phyloP scores from a whole-genome alignment of 2,113 vertebrate species.

The Sebastes schlegelii region DNA sequence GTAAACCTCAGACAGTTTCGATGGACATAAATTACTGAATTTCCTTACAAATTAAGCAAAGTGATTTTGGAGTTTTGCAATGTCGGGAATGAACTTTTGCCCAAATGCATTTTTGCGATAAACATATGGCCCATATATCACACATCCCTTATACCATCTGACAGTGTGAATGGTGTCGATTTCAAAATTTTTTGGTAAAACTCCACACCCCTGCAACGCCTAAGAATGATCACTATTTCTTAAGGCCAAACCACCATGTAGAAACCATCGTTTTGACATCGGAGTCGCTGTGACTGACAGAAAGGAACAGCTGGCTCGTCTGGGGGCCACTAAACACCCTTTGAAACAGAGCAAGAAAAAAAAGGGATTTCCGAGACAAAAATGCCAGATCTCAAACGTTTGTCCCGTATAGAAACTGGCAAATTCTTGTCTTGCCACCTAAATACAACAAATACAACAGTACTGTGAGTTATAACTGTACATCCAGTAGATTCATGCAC shows the following conservation, averaged over 20 bases:
- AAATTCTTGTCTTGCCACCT: neutral
- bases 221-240: constrained; percentile 66
- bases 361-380: neutral
- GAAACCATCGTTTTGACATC: constrained; percentile 59
- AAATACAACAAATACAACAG: neutral
- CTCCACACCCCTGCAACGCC: constrained; percentile 30
- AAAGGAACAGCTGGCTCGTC: constrained; percentile 67
- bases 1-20: neutral
- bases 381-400: constrained; percentile 1
- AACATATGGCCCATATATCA: constrained; percentile 38
- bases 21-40: constrained; percentile 14
- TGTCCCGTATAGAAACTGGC: neutral
- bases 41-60: constrained; percentile 35
- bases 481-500: neutral
- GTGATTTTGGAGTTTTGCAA: constrained; percentile 24
- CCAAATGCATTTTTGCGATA: constrained; percentile 24
- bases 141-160: constrained; percentile 4
- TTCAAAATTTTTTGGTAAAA: constrained; percentile 67
- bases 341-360: constrained; percentile 25
- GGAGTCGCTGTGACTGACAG: constrained; percentile 70
- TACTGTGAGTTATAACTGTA: neutral
- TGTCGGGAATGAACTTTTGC: constrained; percentile 6
- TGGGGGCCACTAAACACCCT: constrained; percentile 44
- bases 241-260: constrained; percentile 22
- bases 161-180: constrained; percentile 54